Conservation (phyloP, 64 coral and sea anemone genomes). For the Montipora efflorescens region DNA sequence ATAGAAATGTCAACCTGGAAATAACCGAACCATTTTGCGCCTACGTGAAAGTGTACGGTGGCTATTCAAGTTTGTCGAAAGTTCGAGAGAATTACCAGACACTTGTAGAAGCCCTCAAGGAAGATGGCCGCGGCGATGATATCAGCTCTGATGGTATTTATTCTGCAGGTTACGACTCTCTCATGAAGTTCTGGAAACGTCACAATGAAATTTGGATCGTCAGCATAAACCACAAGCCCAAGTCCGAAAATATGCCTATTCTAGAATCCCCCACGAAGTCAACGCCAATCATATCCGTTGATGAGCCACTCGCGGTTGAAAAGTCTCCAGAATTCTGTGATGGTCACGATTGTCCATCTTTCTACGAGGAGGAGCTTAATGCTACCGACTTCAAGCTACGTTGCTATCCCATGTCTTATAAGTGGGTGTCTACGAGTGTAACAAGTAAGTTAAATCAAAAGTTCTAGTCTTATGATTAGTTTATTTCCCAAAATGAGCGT, state of each 20-base stretch:
- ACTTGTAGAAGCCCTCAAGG: slow-evolving; percentile 49
- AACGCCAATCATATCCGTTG: background rate
- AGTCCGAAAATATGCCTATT: background rate
- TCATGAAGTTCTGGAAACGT: slow-evolving; percentile 58
- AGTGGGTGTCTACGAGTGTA: slow-evolving; percentile 76
- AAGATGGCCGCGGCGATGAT: slow-evolving; percentile 71
- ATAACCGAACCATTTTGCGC: slow-evolving; percentile 53
- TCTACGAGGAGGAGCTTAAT: slow-evolving; percentile 19
- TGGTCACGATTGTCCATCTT: background rate
- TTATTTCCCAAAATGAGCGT: too few relatives aligned
- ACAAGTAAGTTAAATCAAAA: slow-evolving; percentile 29
- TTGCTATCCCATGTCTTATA: slow-evolving; percentile 57
- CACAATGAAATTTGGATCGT: slow-evolving; percentile 95
- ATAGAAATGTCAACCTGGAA: slow-evolving; percentile 44
- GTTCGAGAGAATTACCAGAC: slow-evolving; percentile 40
- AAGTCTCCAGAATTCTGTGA: background rate
- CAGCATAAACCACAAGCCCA: slow-evolving; percentile 43
- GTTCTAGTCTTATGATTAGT: background rate
- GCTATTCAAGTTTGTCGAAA: slow-evolving; percentile 36
- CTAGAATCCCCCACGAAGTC: background rate
- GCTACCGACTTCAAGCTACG: slow-evolving; percentile 47
- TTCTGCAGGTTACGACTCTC: slow-evolving; percentile 74
- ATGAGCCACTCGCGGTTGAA: background rate
- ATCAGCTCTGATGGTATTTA: slow-evolving; percentile 69
- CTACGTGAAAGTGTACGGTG: slow-evolving; percentile 71